Evolutionary conservation across 2,113 vertebrate genomes (phyloP), one percentile per base, ranked within the genome.

Genomic region (Myiozetetes cayanensis): DNA sequence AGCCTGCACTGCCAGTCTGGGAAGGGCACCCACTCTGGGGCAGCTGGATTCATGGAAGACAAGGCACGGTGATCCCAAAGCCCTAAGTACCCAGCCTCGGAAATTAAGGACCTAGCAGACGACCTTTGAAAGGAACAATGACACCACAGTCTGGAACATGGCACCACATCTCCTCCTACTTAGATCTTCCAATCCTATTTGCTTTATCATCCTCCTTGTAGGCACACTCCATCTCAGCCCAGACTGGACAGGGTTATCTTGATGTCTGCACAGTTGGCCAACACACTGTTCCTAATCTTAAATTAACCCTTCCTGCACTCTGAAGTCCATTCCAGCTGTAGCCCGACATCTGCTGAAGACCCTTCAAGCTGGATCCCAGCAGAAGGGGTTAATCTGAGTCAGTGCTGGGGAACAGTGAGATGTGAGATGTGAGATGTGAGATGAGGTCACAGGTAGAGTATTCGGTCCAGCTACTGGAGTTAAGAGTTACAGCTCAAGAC

Each of bases 381-480:
- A 72, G 75, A 76, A 94, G 27, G 44, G 53, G 33, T 79, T 90
- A 76, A 87, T 24, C 56, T 8, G 39, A 47, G 33, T 8, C 33
- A 12, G 11, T 22, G 30, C 13, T 72, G 68, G 49, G 39, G 61
- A 82, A 6, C 0, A 2, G 49, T 9, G 49, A 33, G 43, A n/a
- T 3, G n/a, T 12, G 44, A 33, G 43, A n/a, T 2, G 25, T 9
- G 49, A 33, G 43, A n/a, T 3, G n/a, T 12, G 44, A 33, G 43
- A n/a, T 2, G 25, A 58, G 56, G 66, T 79, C 49, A 23, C 50
- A 52, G 89, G 87, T 30, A 37, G 75, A 72, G 46, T 1, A 5
- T 6, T 6, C 0, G 0, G 31, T 24, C 55, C 71, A 19, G 5
- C 9, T 33, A 12, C 9, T 0, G 9, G 50, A 52, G 50, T 52